Evolutionary conservation across 1,140 invertebrate species (phyloP).

Genomic region (Nylanderia fulva): DNA sequence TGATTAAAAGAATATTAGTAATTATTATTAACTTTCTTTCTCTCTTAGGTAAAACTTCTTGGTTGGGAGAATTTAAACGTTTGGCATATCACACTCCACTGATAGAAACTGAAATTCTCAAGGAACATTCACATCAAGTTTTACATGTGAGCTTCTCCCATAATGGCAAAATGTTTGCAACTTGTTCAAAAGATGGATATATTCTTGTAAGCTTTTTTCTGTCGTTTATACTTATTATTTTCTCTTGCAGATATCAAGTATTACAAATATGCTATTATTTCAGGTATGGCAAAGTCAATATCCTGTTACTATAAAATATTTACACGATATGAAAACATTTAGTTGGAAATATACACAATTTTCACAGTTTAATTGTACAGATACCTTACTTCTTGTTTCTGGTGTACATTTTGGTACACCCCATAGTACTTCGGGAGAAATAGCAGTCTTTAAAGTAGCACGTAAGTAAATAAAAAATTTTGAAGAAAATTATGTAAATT

Average conservation of each 20-base stretch:
- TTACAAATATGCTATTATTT: constrained; percentile 24
- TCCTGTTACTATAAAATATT: constrained; percentile 91
- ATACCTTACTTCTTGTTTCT: constrained; percentile 94
- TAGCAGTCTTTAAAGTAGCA: constrained; percentile 93
- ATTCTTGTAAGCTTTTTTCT: constrained; percentile 87
- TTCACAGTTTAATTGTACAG: constrained; percentile 94
- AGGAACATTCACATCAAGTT: constrained; percentile 91
- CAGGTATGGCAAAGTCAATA: constrained; percentile 93
- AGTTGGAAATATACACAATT: constrained; percentile 96
- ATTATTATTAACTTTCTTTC: not conserved
- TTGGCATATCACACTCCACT: constrained; percentile 92
- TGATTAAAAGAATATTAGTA: not conserved
- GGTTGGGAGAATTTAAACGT: constrained; percentile 92
- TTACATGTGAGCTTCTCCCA: constrained; percentile 96
- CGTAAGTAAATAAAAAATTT: constrained; percentile 84
- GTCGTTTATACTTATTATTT: constrained; percentile 47
- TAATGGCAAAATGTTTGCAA: constrained; percentile 95
- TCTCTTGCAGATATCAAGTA: constrained; percentile 28
- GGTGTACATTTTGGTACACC: constrained; percentile 94
- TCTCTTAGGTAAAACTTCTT: constrained; percentile 88
- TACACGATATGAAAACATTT: constrained; percentile 93
- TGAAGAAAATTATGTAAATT: constrained; percentile 11
- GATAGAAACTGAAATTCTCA: constrained; percentile 91
- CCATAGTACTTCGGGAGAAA: constrained; percentile 94
- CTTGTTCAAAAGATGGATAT: constrained; percentile 94